Base-by-base conservation (phyloP, 2,888 invertebrate genomes). In the Elgonia sp. region DNA sequence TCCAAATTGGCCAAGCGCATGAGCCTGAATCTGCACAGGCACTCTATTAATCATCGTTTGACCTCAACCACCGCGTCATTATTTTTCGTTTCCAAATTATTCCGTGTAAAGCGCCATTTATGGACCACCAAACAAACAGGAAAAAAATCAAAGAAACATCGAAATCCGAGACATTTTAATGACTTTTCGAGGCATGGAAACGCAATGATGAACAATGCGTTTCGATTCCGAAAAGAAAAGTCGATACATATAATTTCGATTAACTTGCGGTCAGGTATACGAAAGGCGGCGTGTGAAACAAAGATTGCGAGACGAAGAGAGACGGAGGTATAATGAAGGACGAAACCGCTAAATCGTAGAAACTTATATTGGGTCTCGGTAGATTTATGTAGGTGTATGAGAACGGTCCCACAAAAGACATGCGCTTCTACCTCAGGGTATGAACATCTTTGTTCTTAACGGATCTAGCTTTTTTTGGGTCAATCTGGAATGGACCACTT, bases 301-400 rank as follows among this genome's bases (percentile, higher is more conserved):
- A 88, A 83, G 81, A 87, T 18, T 8, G n/a, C 62, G 39, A 46
- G 37, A 37, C 37, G 18, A 79, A 65, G 37, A n/a, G 40, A 83
- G 79, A 89, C 18, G 40, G 65, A 76, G 21, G 67, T 53, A 89
- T 84, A 81, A 84, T 72, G 87, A 87, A 81, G 87, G 83, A 69
- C 85, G 73, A 69, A 85, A 75, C 84, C 42, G 80, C 77, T 70
- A 83, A 83, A 87, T 85, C 85, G 87, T 83, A 85, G 87, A 87
- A 89, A 87, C 89, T 84, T 87, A 89, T 91, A 91, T 92, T 90
- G 89, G 90, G 84, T 89, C 53, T 80, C 72, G 72, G 89, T 91
- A 91, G 91, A 92, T 92, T 92, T 91, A 93, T 92, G 91, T 91
- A 90, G 90, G 91, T 90, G 89, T 89, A 84, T 70, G 70, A 84